Evolutionary conservation across 2,113 vertebrate species (phyloP).

Genomic region (Lamprotornis superbus): DNA sequence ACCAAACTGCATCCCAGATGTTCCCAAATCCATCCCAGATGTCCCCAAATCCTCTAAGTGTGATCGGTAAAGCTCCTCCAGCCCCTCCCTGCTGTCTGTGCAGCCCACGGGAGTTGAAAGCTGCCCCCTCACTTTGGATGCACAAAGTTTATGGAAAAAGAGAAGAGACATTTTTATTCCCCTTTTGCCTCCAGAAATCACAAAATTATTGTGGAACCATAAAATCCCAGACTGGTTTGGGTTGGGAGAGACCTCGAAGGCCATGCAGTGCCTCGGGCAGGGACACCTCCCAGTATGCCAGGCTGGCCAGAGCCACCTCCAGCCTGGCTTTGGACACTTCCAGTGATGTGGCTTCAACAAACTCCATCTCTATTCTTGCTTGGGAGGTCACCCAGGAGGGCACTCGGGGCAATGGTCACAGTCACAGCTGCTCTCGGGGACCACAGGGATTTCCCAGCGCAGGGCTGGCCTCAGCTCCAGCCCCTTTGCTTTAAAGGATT

Average conservation of each 20-base stretch:
- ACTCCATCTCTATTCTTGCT: not conserved
- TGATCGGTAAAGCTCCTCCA: not conserved
- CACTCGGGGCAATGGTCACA: not conserved
- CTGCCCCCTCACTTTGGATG: not conserved
- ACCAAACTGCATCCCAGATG: not conserved
- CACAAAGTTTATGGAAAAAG: not conserved
- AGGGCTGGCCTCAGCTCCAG: not conserved
- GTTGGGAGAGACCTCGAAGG: not conserved
- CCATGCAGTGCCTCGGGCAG: not conserved
- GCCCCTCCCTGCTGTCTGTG: not conserved
- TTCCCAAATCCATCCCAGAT: not conserved
- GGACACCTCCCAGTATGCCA: not conserved
- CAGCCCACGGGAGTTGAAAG: not conserved
- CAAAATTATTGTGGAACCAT: not conserved
- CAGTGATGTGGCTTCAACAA: no score
- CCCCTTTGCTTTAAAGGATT: no score
- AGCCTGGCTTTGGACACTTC: not conserved
- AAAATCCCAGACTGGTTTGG: not conserved
- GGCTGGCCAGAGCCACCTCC: not conserved
- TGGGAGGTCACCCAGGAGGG: not conserved
- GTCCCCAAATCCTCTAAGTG: not conserved
- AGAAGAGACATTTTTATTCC: not conserved
- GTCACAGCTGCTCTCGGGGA: not conserved
- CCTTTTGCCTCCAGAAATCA: not conserved
- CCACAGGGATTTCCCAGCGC: fast-evolving